These are phyloP conservation scores for Horisme vitalbata DNA, from an alignment of 2,888 invertebrate genomes.

Conservation along the genomic window DNA sequence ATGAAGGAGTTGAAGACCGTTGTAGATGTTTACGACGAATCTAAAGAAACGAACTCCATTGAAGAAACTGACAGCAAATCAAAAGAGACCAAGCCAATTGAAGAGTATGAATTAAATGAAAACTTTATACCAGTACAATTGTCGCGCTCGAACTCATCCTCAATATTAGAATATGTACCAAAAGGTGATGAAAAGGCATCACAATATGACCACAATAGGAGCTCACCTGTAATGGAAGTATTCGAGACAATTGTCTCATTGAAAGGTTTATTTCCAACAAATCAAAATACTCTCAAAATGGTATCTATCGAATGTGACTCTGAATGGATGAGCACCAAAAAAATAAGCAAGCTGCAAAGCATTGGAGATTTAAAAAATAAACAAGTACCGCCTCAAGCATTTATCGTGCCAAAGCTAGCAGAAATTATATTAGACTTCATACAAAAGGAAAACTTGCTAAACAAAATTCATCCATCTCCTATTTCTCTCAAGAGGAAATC, in stretches of 20 bases:
- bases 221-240: constrained; percentile 56
- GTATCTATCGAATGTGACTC: constrained; percentile 10
- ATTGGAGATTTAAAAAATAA: background rate
- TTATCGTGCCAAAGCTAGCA: constrained; percentile 14
- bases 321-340: constrained; percentile 22
- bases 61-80: constrained; percentile 2
- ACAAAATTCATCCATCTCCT: background rate
- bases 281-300: background rate
- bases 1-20: too few relatives aligned
- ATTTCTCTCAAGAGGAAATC: constrained; percentile 24
- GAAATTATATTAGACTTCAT: constrained; percentile 17
- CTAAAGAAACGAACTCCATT: constrained; percentile 8
- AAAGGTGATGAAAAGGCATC: constrained; percentile 7
- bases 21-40: too few relatives aligned
- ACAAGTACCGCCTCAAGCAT: background rate
- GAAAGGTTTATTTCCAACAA: constrained; percentile 7
- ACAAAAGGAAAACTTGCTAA: constrained; percentile 14
- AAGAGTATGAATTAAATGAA: too few relatives aligned
- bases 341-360: background rate
- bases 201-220: constrained; percentile 31
- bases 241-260: constrained; percentile 45
- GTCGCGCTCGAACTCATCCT: constrained; percentile 14
- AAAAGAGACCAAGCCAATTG: background rate
- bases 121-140: background rate
- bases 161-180: constrained; percentile 20